These are phyloP conservation scores for Calameuta idolon DNA, from an alignment of 2,888 invertebrate species.

Conservation along the genomic window DNA sequence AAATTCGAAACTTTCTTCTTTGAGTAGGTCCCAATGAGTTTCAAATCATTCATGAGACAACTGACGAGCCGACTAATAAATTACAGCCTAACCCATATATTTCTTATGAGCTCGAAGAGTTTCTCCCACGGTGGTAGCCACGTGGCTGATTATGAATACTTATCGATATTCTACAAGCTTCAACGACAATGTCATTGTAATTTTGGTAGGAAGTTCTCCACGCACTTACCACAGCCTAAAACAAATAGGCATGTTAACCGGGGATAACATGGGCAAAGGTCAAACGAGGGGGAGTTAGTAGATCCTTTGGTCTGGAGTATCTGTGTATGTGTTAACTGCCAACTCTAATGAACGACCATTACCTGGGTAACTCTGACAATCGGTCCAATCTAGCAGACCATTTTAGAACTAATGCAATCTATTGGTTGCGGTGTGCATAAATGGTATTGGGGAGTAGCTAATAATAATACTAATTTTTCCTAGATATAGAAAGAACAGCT, in stretches of 20 bases:
- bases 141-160: background rate
- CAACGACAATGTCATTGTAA: background rate
- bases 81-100: background rate
- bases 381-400: background rate
- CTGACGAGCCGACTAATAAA: background rate
- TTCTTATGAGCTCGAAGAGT: background rate
- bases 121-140: background rate
- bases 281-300: conserved; percentile 19
- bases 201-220: background rate
- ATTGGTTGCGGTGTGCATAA: background rate
- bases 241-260: conserved; percentile 22
- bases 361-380: conserved; percentile 3
- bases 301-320: conserved; percentile 19
- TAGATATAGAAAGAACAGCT: background rate
- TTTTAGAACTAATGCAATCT: too few relatives aligned
- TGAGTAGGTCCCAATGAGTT: background rate
- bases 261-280: conserved; percentile 22
- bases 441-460: background rate
- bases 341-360: conserved; percentile 23
- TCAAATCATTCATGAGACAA: background rate
- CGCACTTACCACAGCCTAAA: conserved; percentile 13
- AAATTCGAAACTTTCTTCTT: background rate
- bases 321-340: conserved; percentile 23
- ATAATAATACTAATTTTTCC: background rate
- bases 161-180: background rate